Evolutionary conservation across 2,888 invertebrate genomes (phyloP).

Genomic region (Drosophila aldrichi): DNA sequence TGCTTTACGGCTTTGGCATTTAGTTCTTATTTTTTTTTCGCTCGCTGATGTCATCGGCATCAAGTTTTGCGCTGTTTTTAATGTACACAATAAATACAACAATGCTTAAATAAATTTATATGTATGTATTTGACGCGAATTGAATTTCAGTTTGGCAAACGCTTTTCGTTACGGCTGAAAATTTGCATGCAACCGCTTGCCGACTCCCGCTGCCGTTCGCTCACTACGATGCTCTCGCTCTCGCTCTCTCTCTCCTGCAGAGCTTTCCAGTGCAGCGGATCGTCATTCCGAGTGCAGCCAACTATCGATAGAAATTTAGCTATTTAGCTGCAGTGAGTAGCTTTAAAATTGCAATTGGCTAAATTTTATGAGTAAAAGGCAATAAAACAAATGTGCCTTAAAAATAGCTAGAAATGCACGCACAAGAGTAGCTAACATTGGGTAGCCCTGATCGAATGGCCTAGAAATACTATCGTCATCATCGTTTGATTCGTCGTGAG

Average conservation of each 20-base stretch:
- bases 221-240: background rate
- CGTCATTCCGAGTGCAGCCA: conserved; percentile 12
- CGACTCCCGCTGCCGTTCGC: background rate
- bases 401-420: conserved; percentile 1
- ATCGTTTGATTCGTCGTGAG: conserved; percentile 35
- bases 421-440: background rate
- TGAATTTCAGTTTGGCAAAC: conserved; percentile 39
- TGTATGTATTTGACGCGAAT: conserved; percentile 16
- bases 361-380: background rate
- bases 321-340: background rate
- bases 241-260: background rate
- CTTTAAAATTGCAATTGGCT: background rate
- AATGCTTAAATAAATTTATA: conserved; percentile 24
- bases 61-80: conserved; percentile 30
- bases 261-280: conserved; percentile 29
- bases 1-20: conserved; percentile 30
- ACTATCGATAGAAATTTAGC: background rate
- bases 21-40: conserved; percentile 27
- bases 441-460: conserved; percentile 4
- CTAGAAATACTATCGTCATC: conserved; percentile 18
- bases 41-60: conserved; percentile 54
- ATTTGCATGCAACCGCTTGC: conserved; percentile 24
- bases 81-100: conserved; percentile 31
- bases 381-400: background rate
- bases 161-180: conserved; percentile 19